These are phyloP conservation scores for Sibirionetta formosa DNA, from an alignment of 2,797 vertebrate genomes.

Conservation along the genomic window DNA sequence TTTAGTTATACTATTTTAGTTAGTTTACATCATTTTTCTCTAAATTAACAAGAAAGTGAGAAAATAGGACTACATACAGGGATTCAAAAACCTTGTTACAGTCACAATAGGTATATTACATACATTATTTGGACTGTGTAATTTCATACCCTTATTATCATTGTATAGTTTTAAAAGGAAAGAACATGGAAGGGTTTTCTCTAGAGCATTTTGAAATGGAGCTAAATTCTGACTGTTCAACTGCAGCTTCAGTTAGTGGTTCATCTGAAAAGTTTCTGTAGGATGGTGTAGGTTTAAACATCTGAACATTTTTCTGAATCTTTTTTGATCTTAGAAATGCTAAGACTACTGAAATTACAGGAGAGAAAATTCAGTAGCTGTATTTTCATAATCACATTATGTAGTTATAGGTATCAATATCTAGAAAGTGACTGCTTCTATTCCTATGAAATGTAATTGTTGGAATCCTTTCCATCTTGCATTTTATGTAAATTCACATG, in stretches of 20 bases:
- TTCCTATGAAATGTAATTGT: not conserved
- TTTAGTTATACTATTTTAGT: no score
- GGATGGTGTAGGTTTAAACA: not conserved
- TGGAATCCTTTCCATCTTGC: not conserved
- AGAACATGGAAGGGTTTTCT: not conserved
- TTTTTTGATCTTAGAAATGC: not conserved
- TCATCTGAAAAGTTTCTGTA: not conserved
- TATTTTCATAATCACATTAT: not conserved
- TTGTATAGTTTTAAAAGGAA: not conserved
- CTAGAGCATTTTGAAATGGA: not conserved
- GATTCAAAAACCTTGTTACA: not conserved
- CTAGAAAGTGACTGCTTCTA: not conserved
- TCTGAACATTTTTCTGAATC: not conserved
- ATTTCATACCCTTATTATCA: not conserved
- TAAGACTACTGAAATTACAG: not conserved
- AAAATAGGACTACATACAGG: not conserved
- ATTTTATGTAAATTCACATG: not conserved
- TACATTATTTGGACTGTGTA: not conserved
- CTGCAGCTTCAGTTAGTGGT: not conserved
- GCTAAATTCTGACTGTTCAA: not conserved
- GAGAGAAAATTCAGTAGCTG: not conserved
- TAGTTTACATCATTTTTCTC: not conserved
- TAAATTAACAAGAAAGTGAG: not conserved
- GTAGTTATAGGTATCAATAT: not conserved
- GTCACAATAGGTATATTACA: not conserved